Conservation (phyloP, 2,888 invertebrate species). For the Eupithecia subumbrata region DNA sequence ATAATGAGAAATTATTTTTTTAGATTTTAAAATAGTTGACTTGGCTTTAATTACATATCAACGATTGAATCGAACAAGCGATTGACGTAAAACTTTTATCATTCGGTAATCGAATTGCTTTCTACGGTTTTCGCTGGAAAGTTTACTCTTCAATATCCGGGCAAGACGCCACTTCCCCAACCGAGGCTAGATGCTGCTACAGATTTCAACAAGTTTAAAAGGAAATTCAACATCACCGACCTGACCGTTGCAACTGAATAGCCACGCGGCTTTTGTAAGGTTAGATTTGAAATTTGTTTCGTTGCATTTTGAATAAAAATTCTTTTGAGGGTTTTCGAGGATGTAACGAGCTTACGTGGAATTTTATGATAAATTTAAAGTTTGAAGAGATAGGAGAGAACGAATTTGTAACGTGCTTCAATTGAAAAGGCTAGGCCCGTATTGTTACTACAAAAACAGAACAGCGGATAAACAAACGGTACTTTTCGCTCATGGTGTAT, state of each 20-base stretch:
- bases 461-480: not conserved
- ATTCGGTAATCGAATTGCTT: slow-evolving; percentile 13
- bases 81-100: not conserved
- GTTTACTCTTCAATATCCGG: slow-evolving; percentile 58
- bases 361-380: slow-evolving; percentile 15
- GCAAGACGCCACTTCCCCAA: slow-evolving; percentile 47
- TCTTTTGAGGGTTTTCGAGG: slow-evolving; percentile 24
- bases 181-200: slow-evolving; percentile 23
- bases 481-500: not conserved
- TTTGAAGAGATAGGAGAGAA: not conserved
- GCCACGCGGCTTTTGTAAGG: slow-evolving; percentile 7
- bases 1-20: not conserved
- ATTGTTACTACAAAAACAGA: not conserved
- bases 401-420: not conserved
- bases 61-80: not conserved
- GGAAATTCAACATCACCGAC: slow-evolving; percentile 27
- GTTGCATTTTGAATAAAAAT: slow-evolving; percentile 33
- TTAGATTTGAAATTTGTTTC: slow-evolving; percentile 30
- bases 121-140: slow-evolving; percentile 21
- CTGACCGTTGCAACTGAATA: slow-evolving; percentile 18
- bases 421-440: not conserved
- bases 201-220: slow-evolving; percentile 35
- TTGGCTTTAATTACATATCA: not conserved
- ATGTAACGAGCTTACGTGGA: slow-evolving; percentile 8
- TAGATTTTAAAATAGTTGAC: not conserved